phyloP scores from a whole-genome alignment of 2,113 vertebrate genomes.

The Dromaius novaehollandiae region DNA sequence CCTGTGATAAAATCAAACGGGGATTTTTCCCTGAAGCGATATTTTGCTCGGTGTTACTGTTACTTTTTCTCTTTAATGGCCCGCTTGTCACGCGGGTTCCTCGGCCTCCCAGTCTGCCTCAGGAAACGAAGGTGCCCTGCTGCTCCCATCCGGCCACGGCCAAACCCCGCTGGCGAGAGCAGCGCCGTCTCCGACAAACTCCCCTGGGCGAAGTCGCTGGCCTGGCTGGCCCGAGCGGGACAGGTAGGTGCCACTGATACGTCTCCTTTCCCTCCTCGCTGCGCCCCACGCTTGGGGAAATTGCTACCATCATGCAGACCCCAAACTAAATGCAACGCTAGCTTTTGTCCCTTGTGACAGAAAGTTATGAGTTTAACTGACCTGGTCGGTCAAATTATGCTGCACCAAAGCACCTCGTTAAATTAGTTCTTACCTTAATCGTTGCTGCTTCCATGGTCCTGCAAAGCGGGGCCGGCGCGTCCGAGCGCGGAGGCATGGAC shows the following conservation, averaged over 20 bases:
- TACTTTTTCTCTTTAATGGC: not conserved
- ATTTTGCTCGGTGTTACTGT: constrained; percentile 25
- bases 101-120: not conserved
- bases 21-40: constrained; percentile 39
- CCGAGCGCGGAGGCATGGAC: not conserved
- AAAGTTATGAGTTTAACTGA: not conserved
- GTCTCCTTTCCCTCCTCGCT: not conserved
- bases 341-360: not conserved
- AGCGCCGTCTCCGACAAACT: not conserved
- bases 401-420: not conserved
- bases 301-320: not conserved
- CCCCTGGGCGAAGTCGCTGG: not conserved
- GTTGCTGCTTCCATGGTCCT: not conserved
- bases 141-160: not conserved
- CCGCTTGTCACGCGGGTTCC: not conserved
- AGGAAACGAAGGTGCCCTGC: not conserved
- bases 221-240: not conserved
- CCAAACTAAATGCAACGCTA: not conserved
- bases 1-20: constrained; percentile 18
- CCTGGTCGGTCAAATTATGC: not conserved
- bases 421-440: not conserved
- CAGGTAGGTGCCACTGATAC: not conserved
- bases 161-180: not conserved
- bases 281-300: not conserved
- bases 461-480: not conserved